Conservation (phyloP, 2,113 vertebrate species). For the Microtus ochrogaster region DNA sequence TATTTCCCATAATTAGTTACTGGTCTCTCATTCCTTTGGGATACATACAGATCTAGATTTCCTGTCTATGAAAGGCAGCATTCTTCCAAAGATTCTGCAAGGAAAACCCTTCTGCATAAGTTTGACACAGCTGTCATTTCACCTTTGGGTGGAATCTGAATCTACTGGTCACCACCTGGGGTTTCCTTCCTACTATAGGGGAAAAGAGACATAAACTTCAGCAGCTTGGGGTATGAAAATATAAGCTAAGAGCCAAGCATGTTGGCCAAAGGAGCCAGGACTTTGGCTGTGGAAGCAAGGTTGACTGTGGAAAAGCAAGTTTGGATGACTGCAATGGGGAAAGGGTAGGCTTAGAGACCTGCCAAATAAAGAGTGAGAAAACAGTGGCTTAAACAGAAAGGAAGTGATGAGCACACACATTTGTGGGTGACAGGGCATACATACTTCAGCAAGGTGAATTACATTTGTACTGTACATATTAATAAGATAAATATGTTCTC, state of each 20-base stretch:
- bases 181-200: constrained; percentile 39
- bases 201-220: not conserved
- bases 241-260: not conserved
- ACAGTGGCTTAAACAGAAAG: not conserved
- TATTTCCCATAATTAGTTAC: not conserved
- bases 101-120: not conserved
- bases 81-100: not conserved
- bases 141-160: not conserved
- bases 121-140: not conserved
- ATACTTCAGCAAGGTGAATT: constrained; percentile 66
- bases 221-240: not conserved
- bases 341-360: not conserved
- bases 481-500: constrained; percentile 78
- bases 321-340: not conserved
- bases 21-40: not conserved
- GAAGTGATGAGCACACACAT: not conserved
- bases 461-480: constrained; percentile 68
- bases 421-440: constrained; percentile 20
- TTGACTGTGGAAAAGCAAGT: not conserved
- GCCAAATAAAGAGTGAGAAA: not conserved
- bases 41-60: not conserved
- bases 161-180: not conserved
- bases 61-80: not conserved
- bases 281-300: not conserved
- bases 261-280: not conserved